Evolutionary conservation across 1,140 invertebrate species (phyloP), one percentile per base, ranked within the genome.

Genomic region (Pteromalus puparum): DNA sequence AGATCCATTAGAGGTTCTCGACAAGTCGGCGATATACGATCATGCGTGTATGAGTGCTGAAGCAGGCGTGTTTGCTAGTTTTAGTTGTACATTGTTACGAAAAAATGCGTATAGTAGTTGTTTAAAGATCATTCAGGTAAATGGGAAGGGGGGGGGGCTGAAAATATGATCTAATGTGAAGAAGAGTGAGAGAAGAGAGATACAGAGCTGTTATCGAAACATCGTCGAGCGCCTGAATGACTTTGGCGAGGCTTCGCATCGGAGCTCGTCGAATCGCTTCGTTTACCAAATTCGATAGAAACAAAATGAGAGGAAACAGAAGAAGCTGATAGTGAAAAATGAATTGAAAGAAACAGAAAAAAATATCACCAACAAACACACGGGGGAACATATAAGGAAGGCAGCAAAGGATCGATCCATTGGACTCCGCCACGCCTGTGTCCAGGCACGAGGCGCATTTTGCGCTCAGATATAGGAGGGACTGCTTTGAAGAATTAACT

Each of bases 11-110:
- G 38, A 72, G 34, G 67, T 85, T 85, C 80, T 85, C 74, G 53
- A 82, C 28, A 85, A 82, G 84, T 85, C 80, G 84, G 84, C 80
- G 79, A 82, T 82, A 73, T 82, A 85, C 75, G 84, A 85, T 85
- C 84, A 82, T 82, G 68, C 74, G 80, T 80, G 85, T 86, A 86
- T 83, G 38, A 86, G 81, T 83, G 76, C 81, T 86, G 77, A 82
- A 86, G 81, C 81, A 86, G 78, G 78, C 76, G 85, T 86, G 82
- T 84, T 84, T 81, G 83, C 85, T 87, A 86, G 87, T 87, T 88
- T 88, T 86, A 88, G 87, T 89, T 89, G 87, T 88, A 87, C 84
- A 87, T 87, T 87, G 86, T 87, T 87, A 87, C 84, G 84, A 82
- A 85, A 85, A 85, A 81, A 84, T 84, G 81, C 84, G 85, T 86